These are phyloP conservation scores for Synergus laeviventris DNA, from an alignment of 2,888 invertebrate species.

Conservation along the genomic window DNA sequence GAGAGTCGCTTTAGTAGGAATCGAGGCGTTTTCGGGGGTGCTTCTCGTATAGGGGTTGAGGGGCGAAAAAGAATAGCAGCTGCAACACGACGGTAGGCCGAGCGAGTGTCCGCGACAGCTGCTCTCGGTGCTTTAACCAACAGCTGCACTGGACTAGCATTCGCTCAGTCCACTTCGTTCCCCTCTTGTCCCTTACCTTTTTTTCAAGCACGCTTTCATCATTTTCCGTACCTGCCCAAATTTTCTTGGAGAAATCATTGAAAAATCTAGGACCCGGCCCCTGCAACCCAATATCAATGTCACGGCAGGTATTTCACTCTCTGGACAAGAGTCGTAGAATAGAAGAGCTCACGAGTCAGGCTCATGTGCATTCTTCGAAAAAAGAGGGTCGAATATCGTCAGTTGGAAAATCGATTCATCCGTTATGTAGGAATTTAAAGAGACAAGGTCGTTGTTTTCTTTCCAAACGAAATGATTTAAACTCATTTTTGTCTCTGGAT, in stretches of 20 bases:
- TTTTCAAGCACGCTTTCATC: conserved; percentile 27
- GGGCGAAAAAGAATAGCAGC: conserved; percentile 63
- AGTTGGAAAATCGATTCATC: conserved; percentile 59
- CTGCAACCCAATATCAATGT: background rate
- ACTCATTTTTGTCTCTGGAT: background rate
- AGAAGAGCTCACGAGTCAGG: background rate
- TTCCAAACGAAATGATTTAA: background rate
- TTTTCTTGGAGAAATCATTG: conserved; percentile 24
- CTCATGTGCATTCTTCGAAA: conserved; percentile 21
- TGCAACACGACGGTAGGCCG: conserved; percentile 62
- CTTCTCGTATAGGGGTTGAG: conserved; percentile 63
- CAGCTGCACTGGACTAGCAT: conserved; percentile 67
- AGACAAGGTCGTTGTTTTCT: conserved; percentile 14
- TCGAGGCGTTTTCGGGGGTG: conserved; percentile 61
- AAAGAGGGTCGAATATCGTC: conserved; percentile 1
- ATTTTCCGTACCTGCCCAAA: conserved; percentile 27
- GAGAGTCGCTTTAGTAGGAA: conserved; percentile 5
- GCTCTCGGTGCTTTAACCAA: conserved; percentile 74
- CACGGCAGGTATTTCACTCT: conserved; percentile 13
- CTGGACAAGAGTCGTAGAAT: background rate
- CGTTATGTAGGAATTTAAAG: conserved; percentile 46
- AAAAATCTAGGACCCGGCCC: background rate
- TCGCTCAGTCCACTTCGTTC: conserved; percentile 39
- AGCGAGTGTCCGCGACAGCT: conserved; percentile 68
- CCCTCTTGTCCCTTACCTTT: conserved; percentile 20